phyloP scores from a whole-genome alignment of 2,113 vertebrate species.

The Galemys pyrenaicus region DNA sequence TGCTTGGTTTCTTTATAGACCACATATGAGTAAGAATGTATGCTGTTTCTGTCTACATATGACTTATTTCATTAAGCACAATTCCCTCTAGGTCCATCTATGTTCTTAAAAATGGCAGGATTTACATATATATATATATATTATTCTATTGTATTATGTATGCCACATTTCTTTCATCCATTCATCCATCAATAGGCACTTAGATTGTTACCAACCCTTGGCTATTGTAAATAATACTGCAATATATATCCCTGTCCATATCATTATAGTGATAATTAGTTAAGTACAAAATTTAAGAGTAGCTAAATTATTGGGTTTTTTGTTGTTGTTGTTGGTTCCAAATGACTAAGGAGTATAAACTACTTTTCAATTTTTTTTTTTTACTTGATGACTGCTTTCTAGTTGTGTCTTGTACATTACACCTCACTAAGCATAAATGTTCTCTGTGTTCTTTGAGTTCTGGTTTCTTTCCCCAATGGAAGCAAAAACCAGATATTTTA shows the following conservation, averaged over 20 bases:
- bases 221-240: too few relatives aligned
- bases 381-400: conserved; percentile 41
- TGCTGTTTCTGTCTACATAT: too few relatives aligned
- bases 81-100: too few relatives aligned
- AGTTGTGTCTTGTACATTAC: conserved; percentile 45
- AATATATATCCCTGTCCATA: not conserved
- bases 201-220: too few relatives aligned
- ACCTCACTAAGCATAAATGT: conserved; percentile 64
- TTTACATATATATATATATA: too few relatives aligned
- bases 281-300: not conserved
- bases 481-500: conserved; percentile 76
- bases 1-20: too few relatives aligned
- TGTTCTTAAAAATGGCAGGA: too few relatives aligned
- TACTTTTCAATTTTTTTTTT: conserved; percentile 61
- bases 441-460: conserved; percentile 47
- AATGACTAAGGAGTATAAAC: conserved; percentile 39
- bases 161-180: too few relatives aligned
- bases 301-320: not conserved
- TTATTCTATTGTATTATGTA: too few relatives aligned
- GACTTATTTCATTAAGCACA: too few relatives aligned
- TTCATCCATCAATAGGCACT: too few relatives aligned
- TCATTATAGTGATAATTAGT: not conserved
- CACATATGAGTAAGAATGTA: too few relatives aligned
- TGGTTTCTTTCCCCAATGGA: conserved; percentile 63
- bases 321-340: not conserved